These are phyloP conservation scores for Calliphora vomitoria DNA, from an alignment of 2,888 invertebrate species.

Conservation along the genomic window DNA sequence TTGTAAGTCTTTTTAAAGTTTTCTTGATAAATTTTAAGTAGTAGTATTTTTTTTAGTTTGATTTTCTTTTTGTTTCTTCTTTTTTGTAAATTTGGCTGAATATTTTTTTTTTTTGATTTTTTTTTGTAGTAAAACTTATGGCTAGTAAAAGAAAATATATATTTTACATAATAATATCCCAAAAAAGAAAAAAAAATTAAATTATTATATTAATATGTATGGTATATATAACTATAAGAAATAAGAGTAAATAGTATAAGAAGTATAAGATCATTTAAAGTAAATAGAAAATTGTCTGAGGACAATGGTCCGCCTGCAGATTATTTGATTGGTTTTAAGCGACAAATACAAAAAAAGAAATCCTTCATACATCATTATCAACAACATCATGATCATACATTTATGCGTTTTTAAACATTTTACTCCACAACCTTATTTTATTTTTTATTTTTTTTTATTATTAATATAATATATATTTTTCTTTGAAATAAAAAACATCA, in stretches of 20 bases:
- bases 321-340: conserved; percentile 51
- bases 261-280: conserved; percentile 43
- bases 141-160: conserved; percentile 50
- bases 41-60: conserved; percentile 64
- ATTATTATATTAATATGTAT: conserved; percentile 12
- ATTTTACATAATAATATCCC: conserved; percentile 62
- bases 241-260: conserved; percentile 18
- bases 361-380: conserved; percentile 17
- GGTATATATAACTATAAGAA: conserved; percentile 38
- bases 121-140: conserved; percentile 61
- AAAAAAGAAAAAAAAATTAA: conserved; percentile 38
- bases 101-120: conserved; percentile 53
- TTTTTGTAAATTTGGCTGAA: conserved; percentile 71
- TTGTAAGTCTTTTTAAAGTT: conserved; percentile 71
- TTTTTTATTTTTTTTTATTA: conserved; percentile 33
- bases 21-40: conserved; percentile 46
- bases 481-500: conserved; percentile 71
- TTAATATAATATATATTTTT: conserved; percentile 56
- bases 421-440: conserved; percentile 71
- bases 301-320: conserved; percentile 65
- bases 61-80: conserved; percentile 32
- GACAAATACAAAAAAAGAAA: conserved; percentile 35
- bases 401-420: conserved; percentile 67
- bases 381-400: conserved; percentile 49
- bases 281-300: conserved; percentile 57